Evolutionary conservation across 2,113 vertebrate species (phyloP), one percentile per base, ranked within the genome.

Genomic region (Carassius auratus): DNA sequence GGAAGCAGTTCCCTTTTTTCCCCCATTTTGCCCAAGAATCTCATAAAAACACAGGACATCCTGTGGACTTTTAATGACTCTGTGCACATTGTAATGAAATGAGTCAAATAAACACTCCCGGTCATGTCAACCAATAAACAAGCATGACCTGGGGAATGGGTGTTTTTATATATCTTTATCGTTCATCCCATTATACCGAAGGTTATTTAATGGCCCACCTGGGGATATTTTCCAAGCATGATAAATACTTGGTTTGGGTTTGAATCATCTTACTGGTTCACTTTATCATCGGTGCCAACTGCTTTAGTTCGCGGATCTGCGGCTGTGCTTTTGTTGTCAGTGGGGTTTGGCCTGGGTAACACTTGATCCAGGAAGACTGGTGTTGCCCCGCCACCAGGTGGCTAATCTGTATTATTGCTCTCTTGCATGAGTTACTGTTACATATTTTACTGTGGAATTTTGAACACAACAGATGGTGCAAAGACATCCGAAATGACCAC

Each of bases 1-100:
- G 93, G 91, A 92, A 92, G 90, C 85, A 86, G 91, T 91, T 90
- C 88, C 84, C 80, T 83, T 85, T 79, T 86, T 76, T 23, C 86
- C 87, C 81, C 88, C 84, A 78, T 82, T 89, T 90, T 92, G 80
- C 89, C 90, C 90, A 86, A 92, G 92, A 92, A 90, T 75, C 91
- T 92, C 91, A 91, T 93, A 93, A 94, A 95, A 92, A 89, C 81
- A 71, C 88, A 93, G 91, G 90, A 91, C 92, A 93, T 94, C 92
- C 92, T 93, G 91, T 74, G 87, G 90, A 87, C 92, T 89, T 89
- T 92, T 94, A 93, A 93, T 90, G 91, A 91, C 92, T 92, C 71
- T 78, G 89, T 90, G 90, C 81, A 69, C 88, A 94, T 92, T 92
- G 90, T 93, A 92, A 93, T 92, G 90, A 92, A 83, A 90, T 91